Conservation (phyloP, 2,797 vertebrate genomes). For the Tamandua tetradactyla region DNA sequence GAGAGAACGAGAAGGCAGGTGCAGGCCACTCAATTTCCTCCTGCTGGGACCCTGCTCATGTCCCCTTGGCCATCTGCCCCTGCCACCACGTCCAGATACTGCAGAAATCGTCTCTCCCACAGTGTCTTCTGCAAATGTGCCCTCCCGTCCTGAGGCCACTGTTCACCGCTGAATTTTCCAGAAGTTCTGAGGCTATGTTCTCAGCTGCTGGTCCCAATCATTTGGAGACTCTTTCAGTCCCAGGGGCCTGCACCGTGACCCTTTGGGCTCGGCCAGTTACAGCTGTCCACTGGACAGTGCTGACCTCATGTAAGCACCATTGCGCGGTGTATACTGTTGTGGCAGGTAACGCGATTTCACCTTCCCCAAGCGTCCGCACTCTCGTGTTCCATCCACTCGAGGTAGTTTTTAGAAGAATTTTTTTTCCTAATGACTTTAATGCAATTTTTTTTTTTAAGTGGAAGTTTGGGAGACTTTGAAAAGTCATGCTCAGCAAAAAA, state of each 20-base stretch:
- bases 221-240: neutral
- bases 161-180: neutral
- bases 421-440: slow-evolving; percentile 68
- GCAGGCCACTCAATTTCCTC: slow-evolving; percentile 15
- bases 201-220: neutral
- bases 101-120: neutral
- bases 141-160: neutral
- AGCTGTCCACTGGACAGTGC: neutral
- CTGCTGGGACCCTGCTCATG: neutral
- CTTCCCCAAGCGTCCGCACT: slow-evolving; percentile 67
- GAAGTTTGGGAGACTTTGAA: slow-evolving; percentile 80
- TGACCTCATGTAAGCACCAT: slow-evolving; percentile 68
- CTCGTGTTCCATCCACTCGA: slow-evolving; percentile 57
- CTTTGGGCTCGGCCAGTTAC: neutral
- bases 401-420: slow-evolving; percentile 70
- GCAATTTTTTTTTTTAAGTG: slow-evolving; percentile 63
- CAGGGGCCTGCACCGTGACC: neutral
- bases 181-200: neutral
- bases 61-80: neutral
- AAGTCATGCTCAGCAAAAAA: slow-evolving; percentile 81
- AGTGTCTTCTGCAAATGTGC: rapidly evolving
- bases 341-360: slow-evolving; percentile 63
- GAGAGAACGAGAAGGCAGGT: neutral
- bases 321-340: slow-evolving; percentile 37
- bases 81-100: rapidly evolving